Base-by-base conservation (phyloP, 2,888 invertebrate genomes). In the Fragum fragum region DNA sequence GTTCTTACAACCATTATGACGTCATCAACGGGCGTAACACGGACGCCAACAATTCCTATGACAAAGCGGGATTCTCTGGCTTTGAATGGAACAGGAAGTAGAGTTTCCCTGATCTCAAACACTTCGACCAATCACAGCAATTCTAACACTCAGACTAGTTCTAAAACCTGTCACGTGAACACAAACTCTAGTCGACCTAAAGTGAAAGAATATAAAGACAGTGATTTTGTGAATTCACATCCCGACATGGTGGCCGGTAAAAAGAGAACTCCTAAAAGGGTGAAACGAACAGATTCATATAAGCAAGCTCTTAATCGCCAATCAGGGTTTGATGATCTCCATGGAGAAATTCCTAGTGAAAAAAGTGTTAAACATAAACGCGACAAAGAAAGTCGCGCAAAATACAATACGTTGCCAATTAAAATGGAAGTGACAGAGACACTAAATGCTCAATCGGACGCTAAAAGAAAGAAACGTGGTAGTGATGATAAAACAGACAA, bases 371-470 rank as follows among this genome's bases (percentile, higher is more conserved):
- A 29, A 18, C 68, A 29, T 55, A 55, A 42, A 39, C 57, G 53
- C 14, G 47, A 52, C 7, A 39, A 9, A 7, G 84, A 81, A n/a
- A 76, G 75, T 42, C 73, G 80, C 32, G 70, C 75, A 7, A 82
- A 83, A 32, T 85, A 85, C 42, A 78, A 85, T 42, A 85, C 85
- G 18, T 39, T 85, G 9, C 85, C 85, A 7, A 66, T 78, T n/a
- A 78, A 73, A 55, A 76, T 32, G 36, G 21, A 72, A 7, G 28
- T 16, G 32, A 61, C 26, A 36, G 18, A 39, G 5, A 47, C 47
- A 18, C 47, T 47, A 3, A n/a, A 14, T 18, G 26, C 29, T 5
- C 28, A 28, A 53, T 26, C 28, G 1, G 59, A 73, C 39, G 47
- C n/a, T 18, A 32, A 36, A 23, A 53, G 59, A 68, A 42, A 42